Evolutionary conservation across 2,797 vertebrate species (phyloP).

Genomic region (Scyliorhinus canicula): DNA sequence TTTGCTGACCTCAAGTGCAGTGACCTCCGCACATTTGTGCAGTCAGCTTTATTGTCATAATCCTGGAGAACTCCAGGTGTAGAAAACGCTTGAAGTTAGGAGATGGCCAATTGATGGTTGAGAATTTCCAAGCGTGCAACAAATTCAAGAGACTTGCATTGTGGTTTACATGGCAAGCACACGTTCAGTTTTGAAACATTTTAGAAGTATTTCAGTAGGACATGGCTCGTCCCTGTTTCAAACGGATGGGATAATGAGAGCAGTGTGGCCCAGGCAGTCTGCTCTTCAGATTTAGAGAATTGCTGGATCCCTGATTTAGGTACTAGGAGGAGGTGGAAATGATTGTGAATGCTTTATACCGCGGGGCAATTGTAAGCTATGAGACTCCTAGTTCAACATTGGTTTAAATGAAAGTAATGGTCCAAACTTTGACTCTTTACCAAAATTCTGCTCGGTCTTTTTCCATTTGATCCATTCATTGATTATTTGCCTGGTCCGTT

Average conservation of each 20-base stretch:
- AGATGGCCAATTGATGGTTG: not conserved
- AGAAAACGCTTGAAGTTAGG: not conserved
- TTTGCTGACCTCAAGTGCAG: not conserved
- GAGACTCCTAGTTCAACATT: not conserved
- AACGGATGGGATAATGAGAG: not conserved
- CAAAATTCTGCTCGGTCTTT: not conserved
- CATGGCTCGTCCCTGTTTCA: not conserved
- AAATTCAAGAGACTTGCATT: not conserved
- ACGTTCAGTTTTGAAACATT: not conserved
- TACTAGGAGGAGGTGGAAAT: not conserved
- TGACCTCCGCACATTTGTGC: not conserved
- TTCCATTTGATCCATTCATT: not conserved
- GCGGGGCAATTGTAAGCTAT: not conserved
- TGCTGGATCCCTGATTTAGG: not conserved
- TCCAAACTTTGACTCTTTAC: not conserved
- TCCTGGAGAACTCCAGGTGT: not conserved
- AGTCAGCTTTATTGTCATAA: not conserved
- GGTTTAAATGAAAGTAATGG: not conserved
- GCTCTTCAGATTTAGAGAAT: not conserved
- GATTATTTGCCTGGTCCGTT: not conserved
- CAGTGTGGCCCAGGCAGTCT: not conserved
- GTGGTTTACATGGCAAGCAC: not conserved
- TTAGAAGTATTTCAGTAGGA: not conserved
- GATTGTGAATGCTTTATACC: not conserved
- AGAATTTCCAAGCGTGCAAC: not conserved